Conservation (phyloP, 2,888 invertebrate genomes). For the Arge pagana region DNA sequence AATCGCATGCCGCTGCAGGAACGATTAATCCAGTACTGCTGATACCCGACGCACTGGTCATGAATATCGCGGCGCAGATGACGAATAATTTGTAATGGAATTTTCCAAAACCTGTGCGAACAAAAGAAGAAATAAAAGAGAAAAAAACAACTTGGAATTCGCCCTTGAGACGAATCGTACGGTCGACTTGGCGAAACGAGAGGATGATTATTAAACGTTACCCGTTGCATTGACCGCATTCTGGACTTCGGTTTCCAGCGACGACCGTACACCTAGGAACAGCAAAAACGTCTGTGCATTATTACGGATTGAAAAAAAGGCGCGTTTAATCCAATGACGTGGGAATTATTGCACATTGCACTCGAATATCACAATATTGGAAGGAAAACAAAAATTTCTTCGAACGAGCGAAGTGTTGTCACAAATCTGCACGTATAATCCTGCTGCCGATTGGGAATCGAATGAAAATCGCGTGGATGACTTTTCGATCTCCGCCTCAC, state of each 20-base stretch:
- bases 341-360: no score
- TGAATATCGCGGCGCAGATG: slow-evolving; percentile 78
- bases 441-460: no score
- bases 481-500: no score
- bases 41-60: slow-evolving; percentile 82
- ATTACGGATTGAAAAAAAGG: no score
- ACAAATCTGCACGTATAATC: no score
- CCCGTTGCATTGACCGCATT: slow-evolving; percentile 47
- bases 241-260: slow-evolving; percentile 40
- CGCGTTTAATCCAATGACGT: no score
- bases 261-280: slow-evolving; percentile 31
- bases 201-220: slow-evolving; percentile 22
- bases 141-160: background rate
- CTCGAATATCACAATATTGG: no score
- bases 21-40: slow-evolving; percentile 82
- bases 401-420: no score
- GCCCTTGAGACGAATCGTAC: background rate
- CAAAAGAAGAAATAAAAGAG: slow-evolving; percentile 24
- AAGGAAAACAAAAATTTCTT: no score
- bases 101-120: slow-evolving; percentile 73
- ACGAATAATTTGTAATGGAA: slow-evolving; percentile 79
- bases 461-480: no score
- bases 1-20: slow-evolving; percentile 83
- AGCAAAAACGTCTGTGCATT: no score
- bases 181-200: no score